A percentile compares a stretch with the other conserved stretches of the same genome.
These are phyloP conservation scores for Heteronetta atricapilla DNA, from an alignment of 2,113 vertebrate species.

Conservation along the genomic window DNA sequence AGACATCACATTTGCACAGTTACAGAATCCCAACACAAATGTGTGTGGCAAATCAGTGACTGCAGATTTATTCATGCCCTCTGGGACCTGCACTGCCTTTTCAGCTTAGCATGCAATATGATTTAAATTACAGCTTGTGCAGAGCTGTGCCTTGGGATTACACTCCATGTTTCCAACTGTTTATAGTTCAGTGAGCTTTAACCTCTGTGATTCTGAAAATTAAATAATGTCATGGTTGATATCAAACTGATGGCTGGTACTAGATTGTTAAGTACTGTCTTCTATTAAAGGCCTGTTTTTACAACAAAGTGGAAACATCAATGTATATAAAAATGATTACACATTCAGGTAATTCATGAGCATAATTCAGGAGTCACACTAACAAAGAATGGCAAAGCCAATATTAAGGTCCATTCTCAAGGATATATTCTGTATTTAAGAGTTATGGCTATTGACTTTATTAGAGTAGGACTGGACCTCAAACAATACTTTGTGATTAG, in stretches of 20 bases:
- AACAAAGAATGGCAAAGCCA: not conserved
- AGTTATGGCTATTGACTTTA: not conserved
- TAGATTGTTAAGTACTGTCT: conserved; percentile 35
- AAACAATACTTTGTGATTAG: not conserved
- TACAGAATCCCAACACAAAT: conserved; percentile 62
- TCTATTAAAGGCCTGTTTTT: conserved; percentile 40
- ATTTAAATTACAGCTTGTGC: conserved; percentile 70
- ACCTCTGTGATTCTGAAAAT: conserved; percentile 63
- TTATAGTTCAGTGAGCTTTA: conserved; percentile 70
- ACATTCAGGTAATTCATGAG: not conserved
- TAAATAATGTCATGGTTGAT: conserved; percentile 61
- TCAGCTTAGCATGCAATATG: conserved; percentile 61
- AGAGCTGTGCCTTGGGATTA: conserved; percentile 59
- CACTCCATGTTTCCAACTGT: conserved; percentile 53
- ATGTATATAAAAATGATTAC: not conserved
- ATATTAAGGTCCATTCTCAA: not conserved
- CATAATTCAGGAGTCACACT: not conserved
- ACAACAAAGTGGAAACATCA: not conserved
- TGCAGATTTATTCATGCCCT: conserved; percentile 63
- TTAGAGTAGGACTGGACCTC: not conserved
- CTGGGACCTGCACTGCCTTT: conserved; percentile 57
- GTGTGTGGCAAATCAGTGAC: conserved; percentile 56
- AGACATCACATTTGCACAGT: conserved; percentile 56
- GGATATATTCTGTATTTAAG: not conserved
- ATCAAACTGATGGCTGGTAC: conserved; percentile 55